These are phyloP conservation scores for Alouatta palliata DNA, from an alignment of 2,113 vertebrate species.

Conservation along the genomic window DNA sequence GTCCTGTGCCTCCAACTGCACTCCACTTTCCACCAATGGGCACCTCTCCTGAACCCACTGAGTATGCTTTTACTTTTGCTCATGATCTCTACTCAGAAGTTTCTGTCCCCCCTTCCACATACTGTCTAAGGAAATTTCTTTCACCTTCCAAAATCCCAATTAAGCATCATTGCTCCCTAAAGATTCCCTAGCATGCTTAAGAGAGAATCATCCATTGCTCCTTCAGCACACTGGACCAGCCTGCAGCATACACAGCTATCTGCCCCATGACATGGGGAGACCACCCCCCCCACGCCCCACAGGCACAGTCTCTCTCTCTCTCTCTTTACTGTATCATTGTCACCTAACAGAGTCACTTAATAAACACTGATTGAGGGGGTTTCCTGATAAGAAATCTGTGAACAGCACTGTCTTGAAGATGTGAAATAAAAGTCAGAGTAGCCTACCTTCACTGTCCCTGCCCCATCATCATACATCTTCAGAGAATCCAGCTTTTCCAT, in stretches of 20 bases:
- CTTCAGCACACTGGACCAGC: background rate
- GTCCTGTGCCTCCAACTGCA: background rate
- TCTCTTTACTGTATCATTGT: background rate
- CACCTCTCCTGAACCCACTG: background rate
- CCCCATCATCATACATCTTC: background rate
- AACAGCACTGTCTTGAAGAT: background rate
- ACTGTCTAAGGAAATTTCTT: background rate
- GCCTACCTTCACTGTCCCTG: background rate
- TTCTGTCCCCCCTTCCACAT: background rate
- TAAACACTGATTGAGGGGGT: background rate
- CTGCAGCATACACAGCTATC: accelerated
- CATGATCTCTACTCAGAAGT: background rate
- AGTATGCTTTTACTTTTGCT: background rate
- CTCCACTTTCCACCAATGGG: background rate
- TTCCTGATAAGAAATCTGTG: background rate
- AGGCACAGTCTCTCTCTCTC: background rate
- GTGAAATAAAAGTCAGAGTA: background rate
- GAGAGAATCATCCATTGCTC: background rate
- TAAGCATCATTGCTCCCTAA: background rate
- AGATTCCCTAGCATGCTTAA: background rate
- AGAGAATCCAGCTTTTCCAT: background rate
- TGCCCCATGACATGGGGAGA: background rate
- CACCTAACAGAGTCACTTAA: background rate
- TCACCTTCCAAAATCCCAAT: background rate
- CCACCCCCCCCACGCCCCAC: background rate